Evolutionary conservation across 2,797 vertebrate genomes (phyloP).

Genomic region (Kryptopterus vitreolus): DNA sequence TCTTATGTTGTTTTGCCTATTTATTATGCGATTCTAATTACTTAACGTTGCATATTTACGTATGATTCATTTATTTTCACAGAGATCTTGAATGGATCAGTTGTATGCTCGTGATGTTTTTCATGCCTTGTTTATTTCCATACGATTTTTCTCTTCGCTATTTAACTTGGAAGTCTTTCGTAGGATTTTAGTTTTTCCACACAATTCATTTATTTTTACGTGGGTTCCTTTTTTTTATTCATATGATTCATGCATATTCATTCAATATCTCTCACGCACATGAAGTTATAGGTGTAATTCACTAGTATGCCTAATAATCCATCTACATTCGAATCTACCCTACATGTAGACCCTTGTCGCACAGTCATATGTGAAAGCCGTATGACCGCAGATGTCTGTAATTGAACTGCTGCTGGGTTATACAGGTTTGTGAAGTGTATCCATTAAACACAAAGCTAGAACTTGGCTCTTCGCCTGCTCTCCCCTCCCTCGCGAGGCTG

Average conservation of each 20-base stretch:
- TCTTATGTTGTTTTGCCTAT: not conserved
- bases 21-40: not conserved
- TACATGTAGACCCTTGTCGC: not conserved
- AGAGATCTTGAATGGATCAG: not conserved
- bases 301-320: not conserved
- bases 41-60: not conserved
- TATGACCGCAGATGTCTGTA: not conserved
- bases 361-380: not conserved
- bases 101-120: not conserved
- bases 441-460: conserved; percentile 42
- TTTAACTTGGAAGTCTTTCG: not conserved
- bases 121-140: not conserved
- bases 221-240: not conserved
- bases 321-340: no score
- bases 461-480: conserved; percentile 44
- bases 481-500: conserved; percentile 27
- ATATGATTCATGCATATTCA: not conserved
- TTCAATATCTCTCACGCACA: not conserved
- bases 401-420: not conserved
- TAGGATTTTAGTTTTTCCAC: not conserved
- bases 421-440: conserved; percentile 27
- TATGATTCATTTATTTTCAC: not conserved
- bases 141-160: not conserved
- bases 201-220: not conserved
- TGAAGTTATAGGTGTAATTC: not conserved